Evolutionary conservation across 2,113 vertebrate genomes (phyloP).

Genomic region (Atherinomorus stipes): DNA sequence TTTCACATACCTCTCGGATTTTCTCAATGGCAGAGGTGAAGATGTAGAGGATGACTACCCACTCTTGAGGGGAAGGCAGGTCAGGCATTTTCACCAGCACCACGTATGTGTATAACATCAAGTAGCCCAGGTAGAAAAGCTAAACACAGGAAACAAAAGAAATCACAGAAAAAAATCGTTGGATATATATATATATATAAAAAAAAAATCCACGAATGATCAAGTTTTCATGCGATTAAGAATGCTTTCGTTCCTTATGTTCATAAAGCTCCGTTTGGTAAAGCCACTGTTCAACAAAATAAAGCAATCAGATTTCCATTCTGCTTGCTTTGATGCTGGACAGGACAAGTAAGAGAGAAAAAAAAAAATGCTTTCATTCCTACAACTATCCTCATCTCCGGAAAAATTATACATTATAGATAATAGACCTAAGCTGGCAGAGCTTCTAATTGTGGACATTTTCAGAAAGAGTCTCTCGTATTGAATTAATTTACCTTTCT

Average conservation of each 20-base stretch:
- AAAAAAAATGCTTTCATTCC: neutral
- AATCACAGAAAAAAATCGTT: neutral
- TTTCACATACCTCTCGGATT: constrained; percentile 90
- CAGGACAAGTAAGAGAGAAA: too few species aligned
- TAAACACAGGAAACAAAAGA: constrained; percentile 61
- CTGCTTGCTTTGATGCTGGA: too few species aligned
- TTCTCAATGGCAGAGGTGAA: constrained; percentile 97
- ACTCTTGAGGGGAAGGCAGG: constrained; percentile 91
- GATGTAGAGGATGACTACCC: constrained; percentile 98
- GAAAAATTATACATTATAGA: too few species aligned
- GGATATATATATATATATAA: neutral
- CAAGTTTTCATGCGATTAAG: too few species aligned
- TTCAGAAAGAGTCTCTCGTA: too few species aligned
- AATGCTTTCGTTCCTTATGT: too few species aligned
- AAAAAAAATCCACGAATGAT: neutral
- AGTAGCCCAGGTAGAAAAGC: constrained; percentile 95
- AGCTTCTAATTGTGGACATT: neutral
- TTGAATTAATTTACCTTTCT: too few species aligned
- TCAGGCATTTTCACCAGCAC: constrained; percentile 93
- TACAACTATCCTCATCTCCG: too few species aligned
- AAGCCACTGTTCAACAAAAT: too few species aligned
- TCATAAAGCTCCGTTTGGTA: too few species aligned
- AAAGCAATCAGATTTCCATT: too few species aligned
- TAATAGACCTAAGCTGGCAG: too few species aligned
- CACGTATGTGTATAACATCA: constrained; percentile 97